A percentile compares a stretch with the other conserved stretches of the same genome.
Evolutionary conservation across 2,888 invertebrate species (phyloP).

Genomic region (Lymantria dispar): DNA sequence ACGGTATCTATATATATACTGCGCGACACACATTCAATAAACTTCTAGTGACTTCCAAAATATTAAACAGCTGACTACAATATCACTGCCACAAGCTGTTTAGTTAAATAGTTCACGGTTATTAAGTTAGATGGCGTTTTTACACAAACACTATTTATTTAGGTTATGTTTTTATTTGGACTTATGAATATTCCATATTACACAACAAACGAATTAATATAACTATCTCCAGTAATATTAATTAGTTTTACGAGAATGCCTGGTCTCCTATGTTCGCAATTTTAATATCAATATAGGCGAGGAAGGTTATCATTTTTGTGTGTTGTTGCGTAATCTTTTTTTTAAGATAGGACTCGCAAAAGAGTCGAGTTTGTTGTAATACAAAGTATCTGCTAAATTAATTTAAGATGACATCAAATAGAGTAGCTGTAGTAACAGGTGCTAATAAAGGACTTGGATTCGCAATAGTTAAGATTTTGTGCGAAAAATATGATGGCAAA

Average conservation of each 20-base stretch:
- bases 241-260: too few species aligned
- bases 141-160: not conserved
- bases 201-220: not conserved
- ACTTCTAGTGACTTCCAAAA: too few species aligned
- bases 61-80: too few species aligned
- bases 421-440: conserved; percentile 84
- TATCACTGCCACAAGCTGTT: not conserved
- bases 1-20: too few species aligned
- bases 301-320: not conserved
- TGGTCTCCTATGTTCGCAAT: not conserved
- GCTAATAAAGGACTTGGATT: conserved; percentile 88
- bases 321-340: not conserved
- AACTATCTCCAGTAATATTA: too few species aligned
- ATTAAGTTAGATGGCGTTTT: conserved; percentile 34
- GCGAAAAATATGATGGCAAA: conserved; percentile 84
- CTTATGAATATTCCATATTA: too few species aligned
- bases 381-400: not conserved
- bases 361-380: not conserved
- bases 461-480: conserved; percentile 85
- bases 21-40: too few species aligned
- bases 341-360: not conserved
- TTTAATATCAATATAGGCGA: not conserved
- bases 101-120: conserved; percentile 20
- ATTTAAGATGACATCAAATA: conserved; percentile 8
- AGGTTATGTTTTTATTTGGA: not conserved